These are phyloP conservation scores for Penaeus chinensis DNA, from an alignment of 1,140 invertebrate species.

Conservation along the genomic window DNA sequence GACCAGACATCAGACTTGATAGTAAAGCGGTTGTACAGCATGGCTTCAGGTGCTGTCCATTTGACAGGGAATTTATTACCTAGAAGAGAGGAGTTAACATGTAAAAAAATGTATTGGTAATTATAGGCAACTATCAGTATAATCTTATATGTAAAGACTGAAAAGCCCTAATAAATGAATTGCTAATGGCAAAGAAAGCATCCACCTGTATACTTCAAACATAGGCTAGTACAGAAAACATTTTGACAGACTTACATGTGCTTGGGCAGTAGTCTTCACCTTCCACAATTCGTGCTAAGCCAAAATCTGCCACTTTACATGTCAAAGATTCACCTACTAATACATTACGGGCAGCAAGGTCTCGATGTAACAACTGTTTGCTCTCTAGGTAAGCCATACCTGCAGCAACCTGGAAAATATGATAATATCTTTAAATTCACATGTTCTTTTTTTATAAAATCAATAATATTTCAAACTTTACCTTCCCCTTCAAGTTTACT, in stretches of 20 bases:
- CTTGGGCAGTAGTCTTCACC: slow-evolving; percentile 62
- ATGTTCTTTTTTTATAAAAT: not conserved
- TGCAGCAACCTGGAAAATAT: slow-evolving; percentile 67
- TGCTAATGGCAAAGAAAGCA: too few relatives aligned
- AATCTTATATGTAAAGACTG: too few relatives aligned
- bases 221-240: not conserved
- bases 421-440: not conserved
- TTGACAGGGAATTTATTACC: slow-evolving; percentile 93
- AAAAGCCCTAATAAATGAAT: too few relatives aligned
- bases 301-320: slow-evolving; percentile 99
- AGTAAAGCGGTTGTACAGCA: slow-evolving; percentile 95
- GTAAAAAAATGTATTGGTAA: not conserved
- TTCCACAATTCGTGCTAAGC: slow-evolving; percentile 76
- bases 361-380: slow-evolving; percentile 78
- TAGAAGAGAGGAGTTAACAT: slow-evolving; percentile 55
- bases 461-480: not conserved
- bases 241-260: slow-evolving; percentile 49
- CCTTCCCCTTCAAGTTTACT: too few relatives aligned
- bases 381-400: slow-evolving; percentile 72
- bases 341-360: slow-evolving; percentile 95
- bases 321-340: slow-evolving; percentile 85
- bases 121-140: too few relatives aligned
- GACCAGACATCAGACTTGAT: slow-evolving; percentile 99
- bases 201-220: too few relatives aligned
- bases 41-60: slow-evolving; percentile 98